Conservation (phyloP, 1,140 invertebrate genomes). For the Drosophila pandora region DNA sequence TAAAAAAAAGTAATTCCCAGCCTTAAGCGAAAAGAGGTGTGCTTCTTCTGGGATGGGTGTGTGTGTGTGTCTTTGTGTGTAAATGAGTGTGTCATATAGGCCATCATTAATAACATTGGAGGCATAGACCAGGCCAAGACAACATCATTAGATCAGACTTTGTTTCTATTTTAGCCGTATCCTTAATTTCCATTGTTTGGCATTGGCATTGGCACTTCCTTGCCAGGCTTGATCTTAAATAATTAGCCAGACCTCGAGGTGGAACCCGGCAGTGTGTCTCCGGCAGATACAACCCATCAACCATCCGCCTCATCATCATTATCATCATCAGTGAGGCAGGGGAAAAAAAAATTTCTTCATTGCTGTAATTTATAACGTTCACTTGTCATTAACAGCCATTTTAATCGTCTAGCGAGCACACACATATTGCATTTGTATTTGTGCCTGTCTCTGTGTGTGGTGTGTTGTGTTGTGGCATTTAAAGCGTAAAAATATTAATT, state of each 20-base stretch:
- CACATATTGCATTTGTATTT: constrained; percentile 22
- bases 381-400: constrained; percentile 81
- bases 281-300: constrained; percentile 53
- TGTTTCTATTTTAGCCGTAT: constrained; percentile 16
- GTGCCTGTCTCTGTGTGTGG: constrained; percentile 13
- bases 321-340: neutral
- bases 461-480: constrained; percentile 52
- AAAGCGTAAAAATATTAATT: constrained; percentile 81
- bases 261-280: constrained; percentile 40
- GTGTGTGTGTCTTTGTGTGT: constrained; percentile 7
- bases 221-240: constrained; percentile 70
- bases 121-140: constrained; percentile 42
- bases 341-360: constrained; percentile 71
- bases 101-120: constrained; percentile 75
- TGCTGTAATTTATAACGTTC: constrained; percentile 80
- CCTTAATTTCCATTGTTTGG: constrained; percentile 77
- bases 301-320: constrained; percentile 9
- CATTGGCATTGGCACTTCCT: constrained; percentile 59
- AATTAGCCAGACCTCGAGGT: constrained; percentile 68
- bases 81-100: constrained; percentile 56
- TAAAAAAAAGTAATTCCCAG: constrained; percentile 22
- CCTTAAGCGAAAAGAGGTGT: constrained; percentile 1
- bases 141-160: constrained; percentile 70
- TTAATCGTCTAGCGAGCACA: constrained; percentile 67
- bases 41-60: neutral